phyloP scores from a whole-genome alignment of 1,140 invertebrate species.

The Phymastichus coffea region DNA sequence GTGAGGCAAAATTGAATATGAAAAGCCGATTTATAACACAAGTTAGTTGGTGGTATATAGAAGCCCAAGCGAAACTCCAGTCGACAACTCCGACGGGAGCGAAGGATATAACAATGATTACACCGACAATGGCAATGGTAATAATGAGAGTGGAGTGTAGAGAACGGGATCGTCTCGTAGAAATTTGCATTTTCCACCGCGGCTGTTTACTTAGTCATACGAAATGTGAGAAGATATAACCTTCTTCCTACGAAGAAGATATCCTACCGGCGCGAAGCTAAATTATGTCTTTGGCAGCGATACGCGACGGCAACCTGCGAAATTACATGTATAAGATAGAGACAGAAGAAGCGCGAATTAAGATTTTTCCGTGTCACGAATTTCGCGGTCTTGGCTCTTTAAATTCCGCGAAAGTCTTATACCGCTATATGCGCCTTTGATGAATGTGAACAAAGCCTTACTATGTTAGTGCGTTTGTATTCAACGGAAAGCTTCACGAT shows the following conservation, averaged over 20 bases:
- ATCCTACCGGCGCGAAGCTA: not conserved
- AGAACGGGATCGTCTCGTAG: not conserved
- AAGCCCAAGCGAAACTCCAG: too few species aligned
- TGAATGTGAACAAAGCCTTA: too few species aligned
- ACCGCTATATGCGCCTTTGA: too few species aligned
- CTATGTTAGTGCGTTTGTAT: too few species aligned
- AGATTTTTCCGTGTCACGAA: too few species aligned
- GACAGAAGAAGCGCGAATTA: too few species aligned
- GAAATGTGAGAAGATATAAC: not conserved
- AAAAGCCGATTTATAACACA: too few species aligned
- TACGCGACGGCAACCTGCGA: not conserved
- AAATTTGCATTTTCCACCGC: slow-evolving; percentile 14
- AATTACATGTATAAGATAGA: not conserved
- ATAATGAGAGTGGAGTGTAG: not conserved
- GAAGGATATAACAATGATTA: slow-evolving; percentile 9
- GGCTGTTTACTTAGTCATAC: slow-evolving; percentile 20
- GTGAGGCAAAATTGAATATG: too few species aligned
- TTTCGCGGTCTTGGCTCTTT: too few species aligned
- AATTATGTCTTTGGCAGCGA: slow-evolving; percentile 17
- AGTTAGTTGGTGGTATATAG: too few species aligned
- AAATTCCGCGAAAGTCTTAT: too few species aligned
- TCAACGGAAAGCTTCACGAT: too few species aligned
- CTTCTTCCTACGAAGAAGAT: not conserved
- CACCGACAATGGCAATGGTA: not conserved
- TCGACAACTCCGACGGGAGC: not conserved